Conservation (phyloP, 1,140 invertebrate genomes). For the Eurosta solidaginis region DNA sequence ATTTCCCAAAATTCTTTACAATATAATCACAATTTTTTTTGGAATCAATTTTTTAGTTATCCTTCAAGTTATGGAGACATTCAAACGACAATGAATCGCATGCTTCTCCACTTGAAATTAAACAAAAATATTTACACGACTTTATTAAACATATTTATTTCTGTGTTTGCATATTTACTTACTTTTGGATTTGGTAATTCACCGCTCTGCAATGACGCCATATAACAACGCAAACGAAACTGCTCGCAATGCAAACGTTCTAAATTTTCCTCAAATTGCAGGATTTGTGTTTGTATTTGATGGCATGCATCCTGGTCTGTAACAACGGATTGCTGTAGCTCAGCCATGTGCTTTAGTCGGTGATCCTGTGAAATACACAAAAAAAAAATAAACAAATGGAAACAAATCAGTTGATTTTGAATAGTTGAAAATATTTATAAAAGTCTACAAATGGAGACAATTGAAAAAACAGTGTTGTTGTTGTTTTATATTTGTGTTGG, state of each 20-base stretch:
- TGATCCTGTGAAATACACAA: constrained; percentile 76
- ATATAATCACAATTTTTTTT: too few relatives aligned
- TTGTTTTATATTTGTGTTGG: too few relatives aligned
- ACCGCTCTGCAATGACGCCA: constrained; percentile 92
- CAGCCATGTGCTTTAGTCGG: constrained; percentile 97
- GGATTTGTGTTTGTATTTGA: constrained; percentile 90
- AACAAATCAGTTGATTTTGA: constrained; percentile 9
- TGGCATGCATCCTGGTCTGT: constrained; percentile 88
- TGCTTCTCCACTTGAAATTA: too few relatives aligned
- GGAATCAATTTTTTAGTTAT: too few relatives aligned
- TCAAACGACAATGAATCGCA: too few relatives aligned
- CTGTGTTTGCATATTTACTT: constrained; percentile 45
- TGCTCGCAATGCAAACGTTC: constrained; percentile 96
- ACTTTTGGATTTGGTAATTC: constrained; percentile 98
- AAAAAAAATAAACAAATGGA: constrained; percentile 7
- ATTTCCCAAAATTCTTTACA: too few relatives aligned
- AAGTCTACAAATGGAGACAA: too few relatives aligned
- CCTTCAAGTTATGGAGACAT: too few relatives aligned
- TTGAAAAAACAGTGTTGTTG: too few relatives aligned
- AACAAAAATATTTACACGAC: too few relatives aligned
- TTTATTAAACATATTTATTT: not conserved
- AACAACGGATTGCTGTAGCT: constrained; percentile 92
- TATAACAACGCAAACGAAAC: constrained; percentile 93
- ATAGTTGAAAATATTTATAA: too few relatives aligned
- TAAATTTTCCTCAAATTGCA: constrained; percentile 95